Evolutionary conservation across 2,797 vertebrate species (phyloP).

Genomic region (Cyprinodon diabolis): DNA sequence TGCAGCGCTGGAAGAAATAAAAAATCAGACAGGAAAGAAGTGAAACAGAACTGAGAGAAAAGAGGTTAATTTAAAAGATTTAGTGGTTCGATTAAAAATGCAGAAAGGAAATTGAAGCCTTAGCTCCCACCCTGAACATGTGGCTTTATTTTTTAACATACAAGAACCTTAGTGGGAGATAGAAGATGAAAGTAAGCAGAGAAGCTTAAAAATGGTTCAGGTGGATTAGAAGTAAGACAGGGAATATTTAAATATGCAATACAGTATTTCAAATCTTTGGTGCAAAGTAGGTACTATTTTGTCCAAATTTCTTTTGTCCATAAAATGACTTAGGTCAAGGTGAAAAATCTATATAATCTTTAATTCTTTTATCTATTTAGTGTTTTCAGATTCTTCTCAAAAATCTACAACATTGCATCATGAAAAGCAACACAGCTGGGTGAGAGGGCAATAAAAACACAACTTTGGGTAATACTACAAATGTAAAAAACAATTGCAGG

Average conservation of each 20-base stretch:
- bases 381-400: background rate
- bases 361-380: background rate
- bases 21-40: conserved; percentile 24
- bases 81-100: conserved; percentile 60
- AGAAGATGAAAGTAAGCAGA: conserved; percentile 20
- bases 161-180: conserved; percentile 24
- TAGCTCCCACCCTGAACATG: conserved; percentile 50
- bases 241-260: background rate
- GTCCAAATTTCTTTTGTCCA: background rate
- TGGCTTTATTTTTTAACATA: conserved; percentile 52
- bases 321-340: background rate
- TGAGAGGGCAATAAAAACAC: background rate
- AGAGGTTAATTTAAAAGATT: conserved; percentile 56
- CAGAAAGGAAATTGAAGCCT: conserved; percentile 56
- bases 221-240: background rate
- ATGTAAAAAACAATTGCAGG: background rate
- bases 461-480: background rate
- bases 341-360: background rate
- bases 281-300: background rate
- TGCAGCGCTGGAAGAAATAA: conserved; percentile 36
- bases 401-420: background rate
- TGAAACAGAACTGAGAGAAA: conserved; percentile 35
- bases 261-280: no score
- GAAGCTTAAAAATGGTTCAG: conserved; percentile 22
- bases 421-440: background rate